phyloP scores from a whole-genome alignment of 2,113 vertebrate genomes.

The Eretmochelys imbricata region DNA sequence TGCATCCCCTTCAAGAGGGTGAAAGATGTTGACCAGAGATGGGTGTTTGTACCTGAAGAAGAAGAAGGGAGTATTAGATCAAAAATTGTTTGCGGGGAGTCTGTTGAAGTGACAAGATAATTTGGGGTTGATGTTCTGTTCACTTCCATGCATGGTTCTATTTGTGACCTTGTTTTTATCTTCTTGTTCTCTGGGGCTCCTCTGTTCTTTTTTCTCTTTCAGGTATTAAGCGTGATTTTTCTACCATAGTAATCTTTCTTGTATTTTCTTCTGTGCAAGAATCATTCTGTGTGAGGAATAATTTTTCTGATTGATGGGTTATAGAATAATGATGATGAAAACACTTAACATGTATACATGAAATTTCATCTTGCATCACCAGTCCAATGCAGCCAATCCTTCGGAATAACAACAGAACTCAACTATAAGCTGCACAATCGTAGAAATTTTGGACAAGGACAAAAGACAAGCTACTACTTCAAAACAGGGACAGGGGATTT shows the following conservation, averaged over 20 bases:
- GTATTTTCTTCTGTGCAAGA: not conserved
- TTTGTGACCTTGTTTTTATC: not conserved
- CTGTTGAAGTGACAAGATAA: not conserved
- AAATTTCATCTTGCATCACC: not conserved
- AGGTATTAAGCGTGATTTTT: not conserved
- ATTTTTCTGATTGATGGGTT: not conserved
- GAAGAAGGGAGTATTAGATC: not conserved
- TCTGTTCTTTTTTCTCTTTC: not conserved
- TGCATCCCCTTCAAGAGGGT: not conserved
- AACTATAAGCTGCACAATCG: not conserved
- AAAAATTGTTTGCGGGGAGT: not conserved
- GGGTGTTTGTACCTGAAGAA: not conserved
- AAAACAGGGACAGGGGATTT: accelerated
- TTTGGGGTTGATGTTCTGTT: not conserved
- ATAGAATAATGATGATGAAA: not conserved
- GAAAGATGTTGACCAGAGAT: not conserved
- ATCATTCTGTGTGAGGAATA: not conserved
- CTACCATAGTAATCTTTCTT: not conserved
- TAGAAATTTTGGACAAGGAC: not conserved
- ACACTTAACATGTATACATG: not conserved
- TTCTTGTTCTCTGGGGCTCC: not conserved
- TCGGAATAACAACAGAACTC: not conserved
- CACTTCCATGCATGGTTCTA: not conserved
- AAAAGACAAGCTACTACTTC: not conserved
- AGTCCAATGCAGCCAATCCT: not conserved